Conservation (phyloP, 2,113 vertebrate genomes). For the Ailuropoda melanoleuca region DNA sequence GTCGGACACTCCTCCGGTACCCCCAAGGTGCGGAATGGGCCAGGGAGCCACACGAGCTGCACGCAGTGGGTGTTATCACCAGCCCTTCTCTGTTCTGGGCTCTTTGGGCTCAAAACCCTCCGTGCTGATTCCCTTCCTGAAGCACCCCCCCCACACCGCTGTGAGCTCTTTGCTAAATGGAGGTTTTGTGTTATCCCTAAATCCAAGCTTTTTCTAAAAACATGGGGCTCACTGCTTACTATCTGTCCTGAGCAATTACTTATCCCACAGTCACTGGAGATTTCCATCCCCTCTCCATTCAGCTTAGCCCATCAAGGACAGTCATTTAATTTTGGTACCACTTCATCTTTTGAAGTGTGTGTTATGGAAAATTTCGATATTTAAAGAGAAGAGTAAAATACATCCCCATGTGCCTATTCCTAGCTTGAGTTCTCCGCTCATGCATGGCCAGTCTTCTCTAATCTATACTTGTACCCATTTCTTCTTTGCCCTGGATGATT, state of each 20-base stretch:
- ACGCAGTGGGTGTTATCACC: background rate
- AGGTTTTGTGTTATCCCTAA: background rate
- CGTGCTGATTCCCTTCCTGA: background rate
- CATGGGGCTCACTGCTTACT: background rate
- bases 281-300: background rate
- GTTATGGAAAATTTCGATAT: background rate
- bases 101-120: background rate
- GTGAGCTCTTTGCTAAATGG: conserved; percentile 2
- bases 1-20: too few relatives aligned
- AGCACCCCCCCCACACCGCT: background rate
- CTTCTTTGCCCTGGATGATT: background rate
- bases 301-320: background rate
- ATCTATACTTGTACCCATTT: background rate
- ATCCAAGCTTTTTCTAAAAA: conserved; percentile 39
- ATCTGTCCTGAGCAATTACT: background rate
- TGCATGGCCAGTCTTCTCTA: background rate
- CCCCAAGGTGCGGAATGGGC: too few relatives aligned
- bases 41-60: background rate
- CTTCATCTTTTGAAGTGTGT: conserved; percentile 3
- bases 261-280: background rate
- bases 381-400: background rate
- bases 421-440: background rate
- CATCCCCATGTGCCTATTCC: background rate
- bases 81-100: background rate
- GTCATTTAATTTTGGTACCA: conserved; percentile 32